Conservation (phyloP, 2,888 invertebrate genomes). For the Cinara cedri region DNA sequence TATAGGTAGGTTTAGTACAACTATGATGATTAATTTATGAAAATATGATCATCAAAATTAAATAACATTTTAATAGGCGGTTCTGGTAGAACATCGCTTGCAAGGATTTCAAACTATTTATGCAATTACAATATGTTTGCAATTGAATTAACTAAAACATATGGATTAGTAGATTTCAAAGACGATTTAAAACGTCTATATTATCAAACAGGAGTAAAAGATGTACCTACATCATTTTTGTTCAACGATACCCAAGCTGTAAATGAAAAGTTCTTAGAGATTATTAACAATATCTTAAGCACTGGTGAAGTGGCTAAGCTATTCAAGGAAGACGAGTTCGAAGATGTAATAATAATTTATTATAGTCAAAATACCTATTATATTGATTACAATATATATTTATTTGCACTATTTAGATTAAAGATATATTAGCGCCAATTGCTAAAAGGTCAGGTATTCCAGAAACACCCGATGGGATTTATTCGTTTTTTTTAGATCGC, state of each 20-base stretch:
- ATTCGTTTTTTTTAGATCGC: slow-evolving; percentile 78
- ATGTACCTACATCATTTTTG: slow-evolving; percentile 78
- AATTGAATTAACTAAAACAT: slow-evolving; percentile 37
- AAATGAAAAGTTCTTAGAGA: slow-evolving; percentile 84
- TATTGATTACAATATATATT: neutral
- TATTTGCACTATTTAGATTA: slow-evolving; percentile 66
- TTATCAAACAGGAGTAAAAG: slow-evolving; percentile 74
- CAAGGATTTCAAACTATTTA: slow-evolving; percentile 78
- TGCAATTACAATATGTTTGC: slow-evolving; percentile 76
- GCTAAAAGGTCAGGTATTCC: slow-evolving; percentile 68
- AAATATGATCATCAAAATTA: neutral
- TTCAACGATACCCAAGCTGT: slow-evolving; percentile 86
- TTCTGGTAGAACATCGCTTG: slow-evolving; percentile 81
- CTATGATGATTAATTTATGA: neutral
- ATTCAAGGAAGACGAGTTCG: slow-evolving; percentile 87
- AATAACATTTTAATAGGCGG: slow-evolving; percentile 68
- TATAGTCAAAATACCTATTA: neutral
- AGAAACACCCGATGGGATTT: slow-evolving; percentile 74
- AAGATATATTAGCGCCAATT: slow-evolving; percentile 68
- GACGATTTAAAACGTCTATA: slow-evolving; percentile 83
- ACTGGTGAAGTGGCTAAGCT: slow-evolving; percentile 87
- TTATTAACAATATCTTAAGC: slow-evolving; percentile 86
- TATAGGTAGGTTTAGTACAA: slow-evolving; percentile 67
- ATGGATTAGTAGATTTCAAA: slow-evolving; percentile 74
- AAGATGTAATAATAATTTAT: slow-evolving; percentile 69